A percentile compares a stretch with the other conserved stretches of the same genome.
Conservation (phyloP, 2,113 vertebrate genomes). For the Boleophthalmus pectinirostris region DNA sequence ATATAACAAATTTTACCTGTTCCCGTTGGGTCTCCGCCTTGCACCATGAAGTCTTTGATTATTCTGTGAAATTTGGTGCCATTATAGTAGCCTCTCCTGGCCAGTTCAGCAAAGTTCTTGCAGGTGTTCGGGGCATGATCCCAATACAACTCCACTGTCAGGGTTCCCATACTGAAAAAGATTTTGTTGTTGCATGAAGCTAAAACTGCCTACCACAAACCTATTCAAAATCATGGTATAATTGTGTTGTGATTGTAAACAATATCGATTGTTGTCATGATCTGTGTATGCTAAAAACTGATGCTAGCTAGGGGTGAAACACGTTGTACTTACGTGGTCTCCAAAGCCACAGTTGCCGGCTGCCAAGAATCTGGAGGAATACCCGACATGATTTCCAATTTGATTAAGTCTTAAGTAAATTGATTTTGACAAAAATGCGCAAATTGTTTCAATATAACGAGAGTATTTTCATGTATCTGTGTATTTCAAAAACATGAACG, state of each 20-base stretch:
- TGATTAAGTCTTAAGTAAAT: neutral
- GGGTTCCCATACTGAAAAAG: slow-evolving; percentile 85
- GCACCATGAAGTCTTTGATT: slow-evolving; percentile 97
- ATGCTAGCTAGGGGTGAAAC: neutral
- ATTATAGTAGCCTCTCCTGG: slow-evolving; percentile 90
- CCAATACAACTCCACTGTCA: slow-evolving; percentile 93
- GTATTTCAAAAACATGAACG: neutral
- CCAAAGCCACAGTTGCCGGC: slow-evolving; percentile 84
- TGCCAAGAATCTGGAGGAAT: slow-evolving; percentile 92
- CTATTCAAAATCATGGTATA: too few relatives aligned
- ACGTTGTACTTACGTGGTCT: slow-evolving; percentile 86
- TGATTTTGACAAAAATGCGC: fast-evolving
- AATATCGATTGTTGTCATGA: neutral
- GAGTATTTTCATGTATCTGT: neutral
- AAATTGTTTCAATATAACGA: neutral
- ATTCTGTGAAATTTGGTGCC: slow-evolving; percentile 92
- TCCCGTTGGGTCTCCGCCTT: slow-evolving; percentile 93
- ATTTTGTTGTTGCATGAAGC: too few relatives aligned
- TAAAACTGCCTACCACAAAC: too few relatives aligned
- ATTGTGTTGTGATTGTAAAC: too few relatives aligned
- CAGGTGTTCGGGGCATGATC: slow-evolving; percentile 91
- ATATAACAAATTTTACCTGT: slow-evolving; percentile 78
- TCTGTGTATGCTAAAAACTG: neutral
- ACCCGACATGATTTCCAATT: slow-evolving; percentile 73
- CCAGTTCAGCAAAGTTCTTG: slow-evolving; percentile 91